phyloP scores from a whole-genome alignment of 2,888 invertebrate species.

The Nezara viridula region DNA sequence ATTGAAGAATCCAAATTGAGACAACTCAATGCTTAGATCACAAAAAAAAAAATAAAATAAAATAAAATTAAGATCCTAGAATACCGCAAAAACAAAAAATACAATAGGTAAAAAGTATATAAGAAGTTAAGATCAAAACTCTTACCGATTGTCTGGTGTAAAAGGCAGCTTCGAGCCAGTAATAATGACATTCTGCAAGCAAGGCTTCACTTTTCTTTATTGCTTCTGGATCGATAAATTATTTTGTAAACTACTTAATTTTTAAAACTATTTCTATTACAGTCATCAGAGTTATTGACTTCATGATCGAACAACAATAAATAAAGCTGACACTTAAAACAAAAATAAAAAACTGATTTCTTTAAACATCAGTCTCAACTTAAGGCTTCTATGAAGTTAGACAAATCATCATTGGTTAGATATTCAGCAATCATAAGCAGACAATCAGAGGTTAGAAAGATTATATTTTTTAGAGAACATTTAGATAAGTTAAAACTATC shows the following conservation, averaged over 20 bases:
- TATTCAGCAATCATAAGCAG: constrained; percentile 8
- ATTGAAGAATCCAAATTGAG: too few species aligned
- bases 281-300: background rate
- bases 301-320: background rate
- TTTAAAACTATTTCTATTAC: background rate
- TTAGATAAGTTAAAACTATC: background rate
- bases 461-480: background rate
- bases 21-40: too few species aligned
- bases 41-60: too few species aligned
- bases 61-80: too few species aligned
- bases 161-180: background rate
- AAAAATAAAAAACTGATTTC: background rate
- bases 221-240: background rate
- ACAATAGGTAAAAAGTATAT: too few species aligned
- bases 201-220: background rate
- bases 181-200: background rate
- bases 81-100: too few species aligned
- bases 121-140: background rate
- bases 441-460: background rate
- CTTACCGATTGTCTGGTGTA: background rate
- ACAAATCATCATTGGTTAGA: constrained; percentile 17
- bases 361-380: background rate
- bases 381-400: constrained; percentile 16
- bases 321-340: background rate
- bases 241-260: background rate